phyloP scores from a whole-genome alignment of 2,888 invertebrate species.

The Polia nebulosa region DNA sequence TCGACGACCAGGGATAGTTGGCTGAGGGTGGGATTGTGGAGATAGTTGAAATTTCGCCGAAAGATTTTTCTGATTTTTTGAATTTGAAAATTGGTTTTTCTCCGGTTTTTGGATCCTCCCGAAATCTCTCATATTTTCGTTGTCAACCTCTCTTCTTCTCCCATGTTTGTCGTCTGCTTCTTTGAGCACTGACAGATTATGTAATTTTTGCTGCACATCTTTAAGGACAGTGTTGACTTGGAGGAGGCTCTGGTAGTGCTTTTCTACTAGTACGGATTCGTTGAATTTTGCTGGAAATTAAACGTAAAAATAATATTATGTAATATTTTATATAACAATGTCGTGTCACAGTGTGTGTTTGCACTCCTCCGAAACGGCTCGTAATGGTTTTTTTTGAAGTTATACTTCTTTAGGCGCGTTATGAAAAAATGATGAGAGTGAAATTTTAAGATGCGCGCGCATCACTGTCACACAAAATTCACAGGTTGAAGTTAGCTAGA shows the following conservation, averaged over 20 bases:
- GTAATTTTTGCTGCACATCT: background rate
- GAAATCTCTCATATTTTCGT: background rate
- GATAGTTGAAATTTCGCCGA: background rate
- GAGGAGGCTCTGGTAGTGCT: background rate
- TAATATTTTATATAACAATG: too few species aligned
- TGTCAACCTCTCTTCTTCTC: too few species aligned
- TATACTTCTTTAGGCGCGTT: too few species aligned
- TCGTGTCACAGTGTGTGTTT: too few species aligned
- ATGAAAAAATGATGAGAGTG: too few species aligned
- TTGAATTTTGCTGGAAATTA: constrained; percentile 33
- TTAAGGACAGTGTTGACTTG: background rate
- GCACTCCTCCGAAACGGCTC: too few species aligned
- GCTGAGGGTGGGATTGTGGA: background rate
- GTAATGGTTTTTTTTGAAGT: too few species aligned
- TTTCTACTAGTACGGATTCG: constrained; percentile 4
- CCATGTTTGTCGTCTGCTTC: background rate
- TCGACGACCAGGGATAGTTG: too few species aligned
- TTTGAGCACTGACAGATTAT: background rate
- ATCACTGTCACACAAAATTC: too few species aligned
- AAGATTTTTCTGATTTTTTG: background rate
- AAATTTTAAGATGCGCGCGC: too few species aligned
- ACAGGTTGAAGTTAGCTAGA: too few species aligned
- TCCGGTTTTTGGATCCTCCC: too few species aligned
- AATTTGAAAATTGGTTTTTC: background rate
- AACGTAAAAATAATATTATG: background rate